These are phyloP conservation scores for Pristiophorus japonicus DNA, from an alignment of 2,113 vertebrate species.

Conservation along the genomic window DNA sequence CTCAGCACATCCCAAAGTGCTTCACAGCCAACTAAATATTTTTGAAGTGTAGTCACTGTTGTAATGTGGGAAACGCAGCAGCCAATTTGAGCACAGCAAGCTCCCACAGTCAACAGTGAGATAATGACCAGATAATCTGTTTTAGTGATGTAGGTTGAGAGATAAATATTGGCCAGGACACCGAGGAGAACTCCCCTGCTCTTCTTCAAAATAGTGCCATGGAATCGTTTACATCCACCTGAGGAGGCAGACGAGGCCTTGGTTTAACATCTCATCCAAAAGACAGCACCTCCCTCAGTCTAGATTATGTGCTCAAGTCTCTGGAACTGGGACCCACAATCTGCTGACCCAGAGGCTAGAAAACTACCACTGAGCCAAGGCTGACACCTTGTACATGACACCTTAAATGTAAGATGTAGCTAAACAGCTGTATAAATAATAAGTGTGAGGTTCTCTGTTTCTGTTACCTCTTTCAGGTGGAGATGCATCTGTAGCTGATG, in stretches of 20 bases:
- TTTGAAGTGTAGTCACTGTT: too few relatives aligned
- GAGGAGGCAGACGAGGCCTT: neutral
- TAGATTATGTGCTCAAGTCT: neutral
- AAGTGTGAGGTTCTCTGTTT: neutral
- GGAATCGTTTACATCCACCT: neutral
- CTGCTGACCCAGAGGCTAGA: neutral
- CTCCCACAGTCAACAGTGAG: too few relatives aligned
- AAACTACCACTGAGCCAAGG: neutral
- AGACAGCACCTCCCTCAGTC: neutral
- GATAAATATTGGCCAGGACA: too few relatives aligned
- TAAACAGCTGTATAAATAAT: neutral
- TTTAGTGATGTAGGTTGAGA: too few relatives aligned
- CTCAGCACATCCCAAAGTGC: neutral
- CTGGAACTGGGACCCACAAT: too few relatives aligned
- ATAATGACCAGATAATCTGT: too few relatives aligned
- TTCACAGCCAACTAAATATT: neutral
- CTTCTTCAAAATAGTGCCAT: neutral
- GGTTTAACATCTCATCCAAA: neutral
- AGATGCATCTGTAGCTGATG: conserved; percentile 64
- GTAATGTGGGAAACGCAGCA: too few relatives aligned
- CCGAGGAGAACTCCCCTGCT: too few relatives aligned
- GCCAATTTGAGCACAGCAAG: too few relatives aligned
- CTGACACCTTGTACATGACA: neutral
- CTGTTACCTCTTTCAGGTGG: conserved; percentile 58
- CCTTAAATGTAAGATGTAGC: neutral